Evolutionary conservation across 2,113 vertebrate genomes (phyloP), one percentile per base, ranked within the genome.

Genomic region (Clarias magur): DNA sequence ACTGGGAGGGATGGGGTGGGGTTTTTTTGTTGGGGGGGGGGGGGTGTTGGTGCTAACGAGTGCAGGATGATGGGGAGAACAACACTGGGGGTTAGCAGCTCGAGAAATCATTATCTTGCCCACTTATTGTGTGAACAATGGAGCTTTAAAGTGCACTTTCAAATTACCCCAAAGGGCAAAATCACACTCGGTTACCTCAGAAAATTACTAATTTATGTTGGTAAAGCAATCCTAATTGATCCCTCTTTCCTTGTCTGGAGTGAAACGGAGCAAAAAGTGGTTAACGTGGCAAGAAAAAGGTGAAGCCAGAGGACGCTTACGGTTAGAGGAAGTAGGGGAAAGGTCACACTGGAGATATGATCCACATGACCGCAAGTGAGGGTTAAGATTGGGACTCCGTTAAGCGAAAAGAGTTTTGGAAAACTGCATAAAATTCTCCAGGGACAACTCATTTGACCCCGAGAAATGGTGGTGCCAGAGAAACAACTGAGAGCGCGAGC

Each of bases 41-140:
- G 60, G 85, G 75, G 80, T 60, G 78, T 73, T 73, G 48, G 81
- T 38, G 73, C 60, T 53, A 96, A 96, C 93, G 85, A 83, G 92
- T 94, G 89, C 57, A 60, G 86, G 65, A 81, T 84, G 80, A 81
- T 82, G 63, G 79, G 56, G 81, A 76, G 73, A 60, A 57, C 63
- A 56, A 75, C 78, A 81, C 65, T 82, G 30, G 80, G 63, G 84
- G 85, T 86, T 80, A 86, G 73, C 48, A 88, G 84, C 80, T 78
- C 81, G 87, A 73, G 85, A 78, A 85, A 87, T 88, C 87, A 90
- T 88, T 87, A 86, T 82, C 83, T 38, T 59, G 60, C 62, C 85
- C 79, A 83, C 82, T 87, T 90, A 85, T 82, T 88, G 82, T 88
- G 78, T 86, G 82, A 88, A 90, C 87, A 90, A 85, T 86, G 67